A percentile compares a stretch with the other conserved stretches of the same genome.
phyloP scores from a whole-genome alignment of 2,888 invertebrate species.

The Cheilosia soror region DNA sequence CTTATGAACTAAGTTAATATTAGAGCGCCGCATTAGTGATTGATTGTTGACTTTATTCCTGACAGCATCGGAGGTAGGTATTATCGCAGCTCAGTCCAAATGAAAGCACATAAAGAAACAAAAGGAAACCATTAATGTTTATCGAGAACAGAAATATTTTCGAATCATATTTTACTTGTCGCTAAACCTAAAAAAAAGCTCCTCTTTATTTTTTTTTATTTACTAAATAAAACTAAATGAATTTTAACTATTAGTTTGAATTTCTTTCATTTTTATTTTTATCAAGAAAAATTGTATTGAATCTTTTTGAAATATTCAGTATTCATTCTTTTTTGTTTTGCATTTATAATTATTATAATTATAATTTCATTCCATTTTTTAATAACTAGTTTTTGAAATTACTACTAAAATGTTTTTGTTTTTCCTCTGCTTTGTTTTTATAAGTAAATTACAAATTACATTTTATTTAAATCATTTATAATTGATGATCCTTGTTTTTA shows the following conservation, averaged over 20 bases:
- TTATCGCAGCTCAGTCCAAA: neutral
- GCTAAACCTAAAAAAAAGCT: no score
- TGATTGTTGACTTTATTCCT: no score
- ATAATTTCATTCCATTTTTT: slow-evolving; percentile 78
- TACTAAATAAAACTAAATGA: slow-evolving; percentile 61
- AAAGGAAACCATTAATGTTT: slow-evolving; percentile 15
- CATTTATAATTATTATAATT: slow-evolving; percentile 81
- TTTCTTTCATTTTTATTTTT: slow-evolving; percentile 75
- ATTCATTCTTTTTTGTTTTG: slow-evolving; percentile 75
- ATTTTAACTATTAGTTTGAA: slow-evolving; percentile 72
- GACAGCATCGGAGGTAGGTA: neutral
- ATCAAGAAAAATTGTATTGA: slow-evolving; percentile 75
- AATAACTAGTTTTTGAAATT: slow-evolving; percentile 72
- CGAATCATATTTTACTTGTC: neutral
- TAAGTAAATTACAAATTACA: slow-evolving; percentile 78
- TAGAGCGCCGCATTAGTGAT: no score
- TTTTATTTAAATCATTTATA: slow-evolving; percentile 53
- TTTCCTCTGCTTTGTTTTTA: slow-evolving; percentile 78
- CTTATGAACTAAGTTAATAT: no score
- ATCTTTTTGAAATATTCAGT: slow-evolving; percentile 73
- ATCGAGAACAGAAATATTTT: neutral
- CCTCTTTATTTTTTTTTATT: neutral
- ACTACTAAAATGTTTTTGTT: slow-evolving; percentile 78
- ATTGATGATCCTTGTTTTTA: slow-evolving; percentile 77
- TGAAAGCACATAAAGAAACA: slow-evolving; percentile 7